These are phyloP conservation scores for Denticeps clupeoides DNA, from an alignment of 2,797 vertebrate genomes.

Conservation along the genomic window DNA sequence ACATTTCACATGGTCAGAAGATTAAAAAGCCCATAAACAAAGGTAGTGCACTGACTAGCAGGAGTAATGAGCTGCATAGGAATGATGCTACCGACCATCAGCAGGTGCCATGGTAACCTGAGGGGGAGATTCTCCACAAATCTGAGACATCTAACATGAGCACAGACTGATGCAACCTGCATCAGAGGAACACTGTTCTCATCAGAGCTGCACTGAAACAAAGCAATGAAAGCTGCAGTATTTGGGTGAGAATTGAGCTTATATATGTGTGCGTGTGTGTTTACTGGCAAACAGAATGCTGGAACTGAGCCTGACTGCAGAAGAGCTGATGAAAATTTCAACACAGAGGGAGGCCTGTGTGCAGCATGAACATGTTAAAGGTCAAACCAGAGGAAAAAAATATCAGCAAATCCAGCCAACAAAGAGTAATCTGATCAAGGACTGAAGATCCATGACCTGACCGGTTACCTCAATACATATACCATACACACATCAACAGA, in stretches of 20 bases:
- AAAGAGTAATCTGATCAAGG: background rate
- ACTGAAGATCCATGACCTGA: background rate
- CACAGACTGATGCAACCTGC: background rate
- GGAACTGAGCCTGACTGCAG: conserved; percentile 21
- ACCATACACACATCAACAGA: background rate
- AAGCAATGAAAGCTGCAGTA: background rate
- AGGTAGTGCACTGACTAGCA: background rate
- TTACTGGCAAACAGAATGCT: conserved; percentile 4
- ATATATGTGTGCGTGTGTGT: background rate
- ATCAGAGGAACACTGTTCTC: too few species aligned
- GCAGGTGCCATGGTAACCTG: conserved; percentile 7
- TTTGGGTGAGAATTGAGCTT: background rate
- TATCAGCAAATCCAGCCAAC: background rate
- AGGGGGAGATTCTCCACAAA: too few species aligned
- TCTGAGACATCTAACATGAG: too few species aligned
- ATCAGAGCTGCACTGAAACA: too few species aligned
- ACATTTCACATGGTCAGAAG: too few species aligned
- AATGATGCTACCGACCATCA: background rate
- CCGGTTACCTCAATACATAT: background rate
- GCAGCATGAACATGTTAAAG: conserved; percentile 13
- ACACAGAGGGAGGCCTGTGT: conserved; percentile 8
- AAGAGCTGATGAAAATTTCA: conserved; percentile 22
- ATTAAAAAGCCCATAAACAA: too few species aligned
- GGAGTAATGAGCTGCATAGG: background rate
- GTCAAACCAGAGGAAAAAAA: conserved; percentile 12